These are phyloP conservation scores for Phasia obesa DNA, from an alignment of 2,888 invertebrate genomes.

Conservation along the genomic window DNA sequence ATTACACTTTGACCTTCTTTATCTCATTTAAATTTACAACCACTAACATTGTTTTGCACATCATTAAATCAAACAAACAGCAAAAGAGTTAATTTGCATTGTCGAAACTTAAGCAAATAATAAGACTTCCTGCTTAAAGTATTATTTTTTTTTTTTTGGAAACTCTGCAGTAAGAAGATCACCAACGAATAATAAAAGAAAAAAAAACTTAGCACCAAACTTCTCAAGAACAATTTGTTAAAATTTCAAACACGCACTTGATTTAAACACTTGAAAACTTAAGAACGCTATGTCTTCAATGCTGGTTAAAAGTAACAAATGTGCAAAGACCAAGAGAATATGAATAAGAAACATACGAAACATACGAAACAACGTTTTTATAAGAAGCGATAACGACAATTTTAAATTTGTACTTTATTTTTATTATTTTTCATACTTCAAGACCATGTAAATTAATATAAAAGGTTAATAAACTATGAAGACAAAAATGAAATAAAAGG, in stretches of 20 bases:
- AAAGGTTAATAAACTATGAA: conserved; percentile 64
- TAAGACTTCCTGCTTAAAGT: conserved; percentile 67
- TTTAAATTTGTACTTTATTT: conserved; percentile 5
- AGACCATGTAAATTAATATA: conserved; percentile 36
- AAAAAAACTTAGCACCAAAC: conserved; percentile 27
- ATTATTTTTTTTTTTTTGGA: no score
- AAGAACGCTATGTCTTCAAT: conserved; percentile 30
- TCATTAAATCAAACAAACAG: background rate
- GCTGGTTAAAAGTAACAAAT: conserved; percentile 20
- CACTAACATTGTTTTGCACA: conserved; percentile 34
- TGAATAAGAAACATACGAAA: conserved; percentile 13
- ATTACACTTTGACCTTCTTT: background rate
- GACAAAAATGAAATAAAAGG: no score
- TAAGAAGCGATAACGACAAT: conserved; percentile 42
- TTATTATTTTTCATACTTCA: background rate
- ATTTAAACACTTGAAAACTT: conserved; percentile 42
- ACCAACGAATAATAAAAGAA: background rate
- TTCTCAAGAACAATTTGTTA: conserved; percentile 60
- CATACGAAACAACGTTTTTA: conserved; percentile 16
- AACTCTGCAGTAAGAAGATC: background rate
- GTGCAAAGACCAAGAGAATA: conserved; percentile 11
- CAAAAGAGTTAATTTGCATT: conserved; percentile 21
- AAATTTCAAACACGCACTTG: conserved; percentile 69
- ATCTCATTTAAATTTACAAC: conserved; percentile 41
- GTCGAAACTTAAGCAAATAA: conserved; percentile 60